Evolutionary conservation across 2,888 invertebrate genomes (phyloP), one percentile per base, ranked within the genome.

Genomic region (Phorcus lineatus): DNA sequence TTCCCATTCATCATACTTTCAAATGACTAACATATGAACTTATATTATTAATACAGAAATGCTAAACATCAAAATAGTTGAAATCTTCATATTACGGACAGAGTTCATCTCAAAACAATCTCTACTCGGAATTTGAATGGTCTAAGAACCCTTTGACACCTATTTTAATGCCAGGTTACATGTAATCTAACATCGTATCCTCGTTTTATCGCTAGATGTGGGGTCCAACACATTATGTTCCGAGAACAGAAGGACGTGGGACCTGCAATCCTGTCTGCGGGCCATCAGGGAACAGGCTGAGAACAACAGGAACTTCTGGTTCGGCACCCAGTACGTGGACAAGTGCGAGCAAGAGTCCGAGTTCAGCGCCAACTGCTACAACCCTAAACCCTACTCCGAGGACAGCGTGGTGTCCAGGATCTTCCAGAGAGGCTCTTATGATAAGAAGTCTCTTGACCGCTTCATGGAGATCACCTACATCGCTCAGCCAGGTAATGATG

Each of bases 351-450:
- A 17, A 0, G 16, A 55, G 17, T 19, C 40, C 31, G 53, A 40
- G 24, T 78, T 31, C 62, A 31, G 53, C 17, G 80, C 79, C 11
- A 77, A 79, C 77, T 80, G 80, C 70, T 81, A 79, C 55, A 81
- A 80, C 77, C 80, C 82, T 2, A 40, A 67, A 31, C 55, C 70
- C 40, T 40, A 13, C 17, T 40, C 28, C 22, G 36, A 62, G 13
- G 76, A 80, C 57, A 85, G 85, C 62, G 28, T 85, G 17, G 75
- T 77, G 19, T 77, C 80, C 52, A 47, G 85, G 13, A 24, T 83
- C 17, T 82, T 81, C 74, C 79, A 79, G 16, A n/a, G 36, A 4
- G 74, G 67, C 1, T 66, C 57, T 19, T 77, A 81, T n/a, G 74
- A 78, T 40, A 57, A 53, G 31, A 19, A 74, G 54, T 17, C 19